A percentile compares a stretch with the other conserved stretches of the same genome.
Evolutionary conservation across 2,888 invertebrate genomes (phyloP).

Genomic region (Arge pagana): DNA sequence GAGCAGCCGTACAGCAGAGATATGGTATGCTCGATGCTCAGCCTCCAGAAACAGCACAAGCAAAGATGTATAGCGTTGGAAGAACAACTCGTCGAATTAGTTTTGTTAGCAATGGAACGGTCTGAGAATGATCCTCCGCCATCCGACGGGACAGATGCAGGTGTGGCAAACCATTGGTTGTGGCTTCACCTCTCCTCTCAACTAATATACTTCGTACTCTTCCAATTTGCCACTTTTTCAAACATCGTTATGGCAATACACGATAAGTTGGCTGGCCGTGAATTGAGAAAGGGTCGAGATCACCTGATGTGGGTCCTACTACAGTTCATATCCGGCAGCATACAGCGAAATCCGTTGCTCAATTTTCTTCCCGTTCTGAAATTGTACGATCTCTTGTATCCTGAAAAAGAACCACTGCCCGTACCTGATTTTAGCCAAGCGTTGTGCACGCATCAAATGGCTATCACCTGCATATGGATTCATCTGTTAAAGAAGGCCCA

Average conservation of each 20-base stretch:
- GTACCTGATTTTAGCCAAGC: slow-evolving; percentile 89
- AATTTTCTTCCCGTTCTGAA: slow-evolving; percentile 90
- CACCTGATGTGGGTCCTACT: slow-evolving; percentile 99
- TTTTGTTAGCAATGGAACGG: slow-evolving; percentile 90
- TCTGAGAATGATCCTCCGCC: slow-evolving; percentile 72
- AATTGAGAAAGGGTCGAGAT: slow-evolving; percentile 88
- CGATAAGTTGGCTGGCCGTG: slow-evolving; percentile 79
- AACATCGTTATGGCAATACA: slow-evolving; percentile 89
- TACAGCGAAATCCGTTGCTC: slow-evolving; percentile 87
- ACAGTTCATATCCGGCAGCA: slow-evolving; percentile 96
- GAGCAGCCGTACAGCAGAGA: slow-evolving; percentile 95
- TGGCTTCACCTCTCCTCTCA: slow-evolving; percentile 95
- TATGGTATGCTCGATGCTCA: slow-evolving; percentile 94
- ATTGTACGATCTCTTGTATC: slow-evolving; percentile 89
- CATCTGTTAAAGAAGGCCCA: slow-evolving; percentile 93
- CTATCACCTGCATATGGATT: slow-evolving; percentile 96
- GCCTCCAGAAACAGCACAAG: slow-evolving; percentile 90
- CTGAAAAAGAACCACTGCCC: slow-evolving; percentile 86
- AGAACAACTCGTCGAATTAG: slow-evolving; percentile 89
- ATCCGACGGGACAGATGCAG: slow-evolving; percentile 65
- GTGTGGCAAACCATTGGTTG: slow-evolving; percentile 73
- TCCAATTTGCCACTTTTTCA: slow-evolving; percentile 92
- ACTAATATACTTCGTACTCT: slow-evolving; percentile 91
- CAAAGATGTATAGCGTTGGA: slow-evolving; percentile 87
- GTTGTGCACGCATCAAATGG: slow-evolving; percentile 87